Base-by-base conservation (phyloP, 2,888 invertebrate genomes). In the Brachylomia viminalis region DNA sequence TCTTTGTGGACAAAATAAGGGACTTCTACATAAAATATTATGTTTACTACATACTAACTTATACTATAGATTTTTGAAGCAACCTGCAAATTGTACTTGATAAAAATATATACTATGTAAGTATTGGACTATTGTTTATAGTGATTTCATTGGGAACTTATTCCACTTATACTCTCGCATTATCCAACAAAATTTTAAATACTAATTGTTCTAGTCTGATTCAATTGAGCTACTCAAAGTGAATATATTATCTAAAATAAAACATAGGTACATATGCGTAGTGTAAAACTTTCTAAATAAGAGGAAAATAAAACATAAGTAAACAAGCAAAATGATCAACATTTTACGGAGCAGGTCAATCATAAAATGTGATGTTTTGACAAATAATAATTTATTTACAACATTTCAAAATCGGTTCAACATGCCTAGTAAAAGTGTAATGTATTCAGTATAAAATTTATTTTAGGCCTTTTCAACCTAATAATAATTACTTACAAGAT, bases 81-180 rank as follows among this genome's bases (percentile, higher is more conserved):
- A 92, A 93, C 90, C 92, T 91, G 92, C 91, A 92, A 92, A 94
- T 95, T 95, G 95, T 95, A 95, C 96, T 95, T 95, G 91, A 91
- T 87, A 79, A 91, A 91, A 91, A 88, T 86, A 91, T 90, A 88
- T 84, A 85, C 89, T 88, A 86, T 86, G 79, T 78, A 77, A 85
- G 65, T 84, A 85, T 84, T 85, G 87, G 83, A 86, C 86, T 84
- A 84, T 83, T 86, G 88, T 82, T 84, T 87, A 89, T 81, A 83
- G 80, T 87, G 87, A 90, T 90, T 89, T 90, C 83, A 87, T 90
- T 81, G 90, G 92, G 92, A 94, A 93, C 92, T 67, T 77, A 77
- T 27, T 71, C 58, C 76, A 52, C 72, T 72, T 77, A 75, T 79
- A 85, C 72, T 85, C 79, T 88, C 84, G 77, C 74, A 85, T 77